These are phyloP conservation scores for Drosophila ficusphila DNA, from an alignment of 1,140 invertebrate species.

Conservation along the genomic window DNA sequence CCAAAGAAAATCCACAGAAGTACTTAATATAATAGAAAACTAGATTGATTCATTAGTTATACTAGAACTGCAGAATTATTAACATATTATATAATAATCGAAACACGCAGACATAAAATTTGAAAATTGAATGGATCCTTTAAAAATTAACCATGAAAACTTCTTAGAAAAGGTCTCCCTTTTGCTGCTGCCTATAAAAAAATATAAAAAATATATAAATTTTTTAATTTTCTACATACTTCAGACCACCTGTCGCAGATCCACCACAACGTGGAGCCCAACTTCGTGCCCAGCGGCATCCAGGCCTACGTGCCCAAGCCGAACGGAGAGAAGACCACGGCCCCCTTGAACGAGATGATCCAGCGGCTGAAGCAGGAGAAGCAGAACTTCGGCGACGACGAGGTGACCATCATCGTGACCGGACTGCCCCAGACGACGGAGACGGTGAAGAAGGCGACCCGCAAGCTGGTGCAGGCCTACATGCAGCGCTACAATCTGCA, in stretches of 20 bases:
- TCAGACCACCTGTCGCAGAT: constrained; percentile 71
- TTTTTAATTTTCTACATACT: not conserved
- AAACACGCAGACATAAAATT: no score
- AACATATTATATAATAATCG: no score
- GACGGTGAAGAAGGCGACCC: constrained; percentile 60
- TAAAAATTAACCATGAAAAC: no score
- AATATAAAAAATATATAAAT: not conserved
- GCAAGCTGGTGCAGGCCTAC: constrained; percentile 71
- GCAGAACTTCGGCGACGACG: constrained; percentile 68
- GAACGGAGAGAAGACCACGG: constrained; percentile 57
- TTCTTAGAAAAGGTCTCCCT: no score
- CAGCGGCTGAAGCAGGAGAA: constrained; percentile 48
- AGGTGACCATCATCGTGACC: constrained; percentile 76
- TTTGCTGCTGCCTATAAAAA: no score
- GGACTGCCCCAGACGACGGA: constrained; percentile 62
- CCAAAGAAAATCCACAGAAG: no score
- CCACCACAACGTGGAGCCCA: constrained; percentile 63
- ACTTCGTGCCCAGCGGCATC: constrained; percentile 61
- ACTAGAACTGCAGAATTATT: no score
- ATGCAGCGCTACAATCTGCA: constrained; percentile 73
- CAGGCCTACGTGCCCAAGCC: constrained; percentile 51
- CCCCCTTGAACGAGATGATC: constrained; percentile 58
- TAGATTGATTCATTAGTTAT: no score
- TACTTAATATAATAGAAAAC: no score
- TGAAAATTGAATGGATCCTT: no score